Conservation (phyloP, 2,113 vertebrate species). For the Chrysochloris asiatica region DNA sequence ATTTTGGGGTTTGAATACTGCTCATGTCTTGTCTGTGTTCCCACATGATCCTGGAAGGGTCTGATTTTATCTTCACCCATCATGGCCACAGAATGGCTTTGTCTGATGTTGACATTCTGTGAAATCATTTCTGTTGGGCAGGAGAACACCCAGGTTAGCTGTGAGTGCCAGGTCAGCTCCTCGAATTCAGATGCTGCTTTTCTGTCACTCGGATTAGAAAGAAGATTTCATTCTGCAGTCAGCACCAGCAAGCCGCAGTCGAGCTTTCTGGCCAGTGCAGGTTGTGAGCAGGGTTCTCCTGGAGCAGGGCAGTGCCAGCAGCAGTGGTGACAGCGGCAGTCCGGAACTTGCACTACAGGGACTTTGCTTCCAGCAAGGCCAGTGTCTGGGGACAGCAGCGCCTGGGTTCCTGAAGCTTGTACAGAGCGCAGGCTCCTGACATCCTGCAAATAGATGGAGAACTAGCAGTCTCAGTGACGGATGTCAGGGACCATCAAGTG, state of each 20-base stretch:
- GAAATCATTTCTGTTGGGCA: background rate
- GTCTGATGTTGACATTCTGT: background rate
- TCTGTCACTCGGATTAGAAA: background rate
- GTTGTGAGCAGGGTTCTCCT: background rate
- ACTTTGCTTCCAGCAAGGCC: background rate
- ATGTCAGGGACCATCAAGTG: background rate
- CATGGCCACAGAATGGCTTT: background rate
- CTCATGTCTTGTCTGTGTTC: no score
- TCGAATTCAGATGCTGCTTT: background rate
- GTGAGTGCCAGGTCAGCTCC: background rate
- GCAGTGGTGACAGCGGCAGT: background rate
- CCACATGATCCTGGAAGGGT: rapidly evolving
- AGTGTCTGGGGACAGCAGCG: background rate
- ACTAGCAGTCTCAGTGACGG: background rate
- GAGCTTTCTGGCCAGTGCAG: background rate
- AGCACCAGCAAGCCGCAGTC: background rate
- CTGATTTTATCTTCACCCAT: background rate
- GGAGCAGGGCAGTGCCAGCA: background rate
- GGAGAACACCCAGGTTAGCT: background rate
- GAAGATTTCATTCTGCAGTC: background rate
- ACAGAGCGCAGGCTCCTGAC: background rate
- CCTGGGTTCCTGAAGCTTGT: background rate
- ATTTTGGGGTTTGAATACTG: background rate
- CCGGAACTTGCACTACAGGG: no score
- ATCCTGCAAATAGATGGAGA: no score